A percentile compares a stretch with the other conserved stretches of the same genome.
phyloP scores from a whole-genome alignment of 2,797 vertebrate species.

The Chelon labrosus region DNA sequence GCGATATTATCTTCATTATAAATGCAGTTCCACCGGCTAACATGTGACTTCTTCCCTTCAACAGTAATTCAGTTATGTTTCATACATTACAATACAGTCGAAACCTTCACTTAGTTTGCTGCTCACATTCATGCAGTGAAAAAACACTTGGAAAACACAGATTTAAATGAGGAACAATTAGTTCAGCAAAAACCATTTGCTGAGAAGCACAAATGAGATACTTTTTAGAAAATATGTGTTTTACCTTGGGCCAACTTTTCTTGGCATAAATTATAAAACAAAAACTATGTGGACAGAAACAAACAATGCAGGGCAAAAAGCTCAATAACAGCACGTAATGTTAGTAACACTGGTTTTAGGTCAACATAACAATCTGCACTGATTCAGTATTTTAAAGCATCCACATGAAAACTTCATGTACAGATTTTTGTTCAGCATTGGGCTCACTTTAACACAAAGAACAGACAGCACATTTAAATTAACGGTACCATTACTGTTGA shows the following conservation, averaged over 20 bases:
- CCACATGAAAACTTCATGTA: not conserved
- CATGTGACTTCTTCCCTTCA: not conserved
- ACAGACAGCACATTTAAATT: not conserved
- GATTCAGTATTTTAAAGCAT: slow-evolving; percentile 11
- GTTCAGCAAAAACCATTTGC: not conserved
- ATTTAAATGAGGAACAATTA: slow-evolving; percentile 13
- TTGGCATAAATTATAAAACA: not conserved
- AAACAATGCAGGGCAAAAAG: not conserved
- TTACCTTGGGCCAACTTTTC: slow-evolving; percentile 17
- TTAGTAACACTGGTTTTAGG: not conserved
- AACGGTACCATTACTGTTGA: not conserved
- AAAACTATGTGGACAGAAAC: not conserved
- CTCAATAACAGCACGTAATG: not conserved
- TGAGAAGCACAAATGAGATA: slow-evolving; percentile 7
- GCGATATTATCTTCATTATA: slow-evolving; percentile 2
- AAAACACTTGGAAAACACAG: not conserved
- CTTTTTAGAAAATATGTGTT: slow-evolving; percentile 1
- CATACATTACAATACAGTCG: slow-evolving; percentile 16
- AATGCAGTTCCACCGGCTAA: not conserved
- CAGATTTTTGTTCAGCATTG: not conserved
- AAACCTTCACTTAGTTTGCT: slow-evolving; percentile 18
- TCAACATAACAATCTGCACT: not conserved
- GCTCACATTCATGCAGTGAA: slow-evolving; percentile 15
- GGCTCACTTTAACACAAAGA: slow-evolving; percentile 12
- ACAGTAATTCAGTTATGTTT: slow-evolving; percentile 32